Conservation (phyloP, 1,140 invertebrate species). For the Hetaerina americana region DNA sequence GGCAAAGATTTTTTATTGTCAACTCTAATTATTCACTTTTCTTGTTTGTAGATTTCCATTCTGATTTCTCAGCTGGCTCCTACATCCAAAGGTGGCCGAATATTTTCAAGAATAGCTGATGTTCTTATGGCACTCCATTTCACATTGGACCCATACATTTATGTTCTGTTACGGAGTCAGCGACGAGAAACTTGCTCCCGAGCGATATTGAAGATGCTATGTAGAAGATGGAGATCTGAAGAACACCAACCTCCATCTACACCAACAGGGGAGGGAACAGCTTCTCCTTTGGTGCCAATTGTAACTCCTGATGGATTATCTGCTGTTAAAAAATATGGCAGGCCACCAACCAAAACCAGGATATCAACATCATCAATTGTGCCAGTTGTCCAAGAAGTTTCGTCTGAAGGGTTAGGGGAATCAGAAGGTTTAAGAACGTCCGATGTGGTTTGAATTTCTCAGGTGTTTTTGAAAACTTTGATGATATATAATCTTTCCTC, state of each 20-base stretch:
- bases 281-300: neutral
- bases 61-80: constrained; percentile 41
- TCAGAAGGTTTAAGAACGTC: neutral
- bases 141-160: constrained; percentile 66
- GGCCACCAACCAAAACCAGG: neutral
- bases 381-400: neutral
- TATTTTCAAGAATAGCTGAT: constrained; percentile 48
- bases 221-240: constrained; percentile 3
- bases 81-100: constrained; percentile 23
- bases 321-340: neutral
- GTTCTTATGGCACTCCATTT: constrained; percentile 68
- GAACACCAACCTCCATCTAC: neutral
- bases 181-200: constrained; percentile 14
- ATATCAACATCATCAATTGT: neutral
- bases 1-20: too few relatives aligned
- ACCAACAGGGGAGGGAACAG: neutral
- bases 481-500: too few relatives aligned
- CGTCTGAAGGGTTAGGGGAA: neutral
- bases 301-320: neutral
- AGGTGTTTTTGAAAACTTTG: too few relatives aligned
- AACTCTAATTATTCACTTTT: too few relatives aligned
- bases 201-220: constrained; percentile 17
- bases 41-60: constrained; percentile 45
- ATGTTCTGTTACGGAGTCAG: constrained; percentile 49
- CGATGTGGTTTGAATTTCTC: too few relatives aligned